Evolutionary conservation across 1,140 invertebrate genomes (phyloP), one percentile per base, ranked within the genome.

Genomic region (Lasioglossum baleicum): DNA sequence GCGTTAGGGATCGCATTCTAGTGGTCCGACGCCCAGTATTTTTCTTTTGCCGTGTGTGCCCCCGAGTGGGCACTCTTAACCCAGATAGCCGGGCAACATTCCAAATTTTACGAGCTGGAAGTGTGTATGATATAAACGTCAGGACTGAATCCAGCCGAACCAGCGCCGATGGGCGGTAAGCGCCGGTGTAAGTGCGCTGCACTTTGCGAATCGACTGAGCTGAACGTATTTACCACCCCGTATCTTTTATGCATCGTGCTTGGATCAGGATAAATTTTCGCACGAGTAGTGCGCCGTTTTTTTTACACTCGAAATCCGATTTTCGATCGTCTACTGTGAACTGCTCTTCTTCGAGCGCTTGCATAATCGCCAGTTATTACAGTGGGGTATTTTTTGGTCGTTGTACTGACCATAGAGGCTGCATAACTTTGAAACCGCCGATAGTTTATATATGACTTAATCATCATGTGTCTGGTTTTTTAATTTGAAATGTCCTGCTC

Each of bases 51-150:
- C 65, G 53, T 35, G 65, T 76, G 56, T 75, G 66, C n/a, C n/a
- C 60, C 61, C 71, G 35, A 69, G 66, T 83, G 76, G 67, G 65
- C 70, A 75, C 82, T 69, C 83, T 84, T 84, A 83, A 84, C 83
- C 77, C 67, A 83, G 71, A 84, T 80, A 83, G 44, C 42, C 82
- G 76, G 82, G 83, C 82, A 80, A 70, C 76, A 83, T 84, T 83
- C 82, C 83, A 84, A 80, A 84, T 83, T 84, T 84, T 83, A 84
- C 82, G 71, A 75, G 48, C 76, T 80, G 71, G 76, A 75, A 80
- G 70, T 83, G 76, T 66, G 51, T 51, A 70, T 74, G 76, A 72
- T 68, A 53, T 75, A 67, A 66, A 75, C 67, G 13, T 11, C 22
- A 20, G n/a, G 7, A 53, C 66, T 53, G 44, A 11, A 68, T 11